Percentiles rank a stretch among this genome's conserved stretches.
These are phyloP conservation scores for Alectura lathami DNA, from an alignment of 2,113 vertebrate species.

Conservation along the genomic window DNA sequence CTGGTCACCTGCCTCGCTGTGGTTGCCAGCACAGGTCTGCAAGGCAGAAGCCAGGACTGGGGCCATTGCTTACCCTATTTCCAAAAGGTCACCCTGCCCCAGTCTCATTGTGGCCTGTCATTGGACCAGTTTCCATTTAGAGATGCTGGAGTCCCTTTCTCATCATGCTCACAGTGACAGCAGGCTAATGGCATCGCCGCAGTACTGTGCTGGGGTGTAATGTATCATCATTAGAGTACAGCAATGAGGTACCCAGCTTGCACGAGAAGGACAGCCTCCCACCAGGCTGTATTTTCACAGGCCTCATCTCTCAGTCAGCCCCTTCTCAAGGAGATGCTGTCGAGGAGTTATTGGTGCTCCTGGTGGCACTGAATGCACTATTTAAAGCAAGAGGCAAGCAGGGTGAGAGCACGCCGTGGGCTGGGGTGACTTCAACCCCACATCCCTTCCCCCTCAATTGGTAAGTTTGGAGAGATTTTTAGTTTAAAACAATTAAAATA, in stretches of 20 bases:
- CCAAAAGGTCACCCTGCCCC: not conserved
- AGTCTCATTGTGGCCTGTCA: not conserved
- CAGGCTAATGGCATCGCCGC: not conserved
- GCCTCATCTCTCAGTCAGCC: not conserved
- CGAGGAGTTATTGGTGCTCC: not conserved
- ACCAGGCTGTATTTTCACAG: not conserved
- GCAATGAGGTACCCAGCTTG: not conserved
- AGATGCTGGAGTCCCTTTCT: not conserved
- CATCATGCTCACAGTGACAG: not conserved
- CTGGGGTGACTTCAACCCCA: not conserved
- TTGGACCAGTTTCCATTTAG: not conserved
- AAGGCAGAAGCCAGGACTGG: not conserved
- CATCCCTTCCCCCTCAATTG: not conserved
- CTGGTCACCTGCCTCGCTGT: not conserved
- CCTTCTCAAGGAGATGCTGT: not conserved
- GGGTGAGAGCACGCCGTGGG: not conserved
- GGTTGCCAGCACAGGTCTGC: not conserved
- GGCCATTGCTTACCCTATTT: not conserved
- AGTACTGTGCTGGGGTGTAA: not conserved
- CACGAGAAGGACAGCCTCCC: not conserved
- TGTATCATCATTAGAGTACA: constrained; percentile 8
- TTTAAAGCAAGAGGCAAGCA: not conserved
- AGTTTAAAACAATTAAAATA: not conserved
- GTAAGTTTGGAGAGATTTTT: not conserved
- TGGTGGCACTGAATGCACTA: not conserved